Evolutionary conservation across 1,140 invertebrate genomes (phyloP), one percentile per base, ranked within the genome.

Genomic region (Oncopodura yosiiana): DNA sequence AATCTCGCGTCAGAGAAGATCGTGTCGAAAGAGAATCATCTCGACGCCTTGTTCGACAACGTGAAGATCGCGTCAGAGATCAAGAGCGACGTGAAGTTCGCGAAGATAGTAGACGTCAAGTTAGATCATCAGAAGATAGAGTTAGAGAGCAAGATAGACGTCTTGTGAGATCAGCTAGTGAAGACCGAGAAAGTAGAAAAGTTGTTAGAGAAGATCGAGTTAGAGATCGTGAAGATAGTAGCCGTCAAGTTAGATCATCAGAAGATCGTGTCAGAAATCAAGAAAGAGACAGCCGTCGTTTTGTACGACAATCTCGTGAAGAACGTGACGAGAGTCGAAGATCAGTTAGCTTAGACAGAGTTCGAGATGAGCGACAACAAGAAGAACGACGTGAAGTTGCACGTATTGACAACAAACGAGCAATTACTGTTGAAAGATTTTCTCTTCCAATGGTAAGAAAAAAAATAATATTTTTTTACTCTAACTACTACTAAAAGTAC

Each of bases 11-110:
- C n/a, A n/a, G n/a, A n/a, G n/a, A n/a, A n/a, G 39, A 53, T 19
- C 24, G 24, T 16, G 44, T n/a, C 18, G 26, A 29, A 32, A 9
- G 42, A 4, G 42, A 46, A 9, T 19, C 21, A 5, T 23, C 18
- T 16, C 24, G 52, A 41, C 45, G 46, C 45, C n/a, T 56, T 8
- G 59, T 57, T 5, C 54, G 59, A 8, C 27, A 44, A 9, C 27
- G 32, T 38, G 26, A 51, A 27, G 30, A 34, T 34, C 30, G 14
- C 30, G 30, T 8, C 11, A 49, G 2, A 49, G 36, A 29, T n/a
- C 50, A 42, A 3, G 29, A 39, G 23, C 36, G 37, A 27, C 30
- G 44, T 32, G 18, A 21, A 16, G 38, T 44, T 2, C 38, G 39
- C 9, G 30, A 50, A n/a, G 23, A 44, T n/a, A 18, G n/a, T 12